A percentile compares a stretch with the other conserved stretches of the same genome.
phyloP scores from a whole-genome alignment of 35 echinoderm and acorn worm genomes.

The Lytechinus variegatus region DNA sequence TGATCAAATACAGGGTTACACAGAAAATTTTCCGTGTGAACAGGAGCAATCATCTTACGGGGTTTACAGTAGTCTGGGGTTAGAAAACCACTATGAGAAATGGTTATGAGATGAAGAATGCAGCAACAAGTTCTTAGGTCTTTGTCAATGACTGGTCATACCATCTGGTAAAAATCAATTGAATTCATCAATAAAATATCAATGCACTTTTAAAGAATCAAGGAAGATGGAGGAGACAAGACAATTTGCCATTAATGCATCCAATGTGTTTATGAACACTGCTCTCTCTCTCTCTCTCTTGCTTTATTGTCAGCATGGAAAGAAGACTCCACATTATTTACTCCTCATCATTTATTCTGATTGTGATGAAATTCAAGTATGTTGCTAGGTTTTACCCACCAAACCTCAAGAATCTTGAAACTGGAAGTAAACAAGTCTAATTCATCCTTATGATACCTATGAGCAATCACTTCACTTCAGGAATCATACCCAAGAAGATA shows the following conservation, averaged over 20 bases:
- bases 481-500: background rate
- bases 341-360: background rate
- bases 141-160: background rate
- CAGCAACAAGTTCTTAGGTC: background rate
- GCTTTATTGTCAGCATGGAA: background rate
- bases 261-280: slow-evolving; percentile 2
- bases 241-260: background rate
- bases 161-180: background rate
- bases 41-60: no score
- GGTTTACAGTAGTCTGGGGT: no score
- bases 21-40: no score
- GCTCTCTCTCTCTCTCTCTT: background rate
- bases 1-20: no score
- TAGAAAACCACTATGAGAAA: no score
- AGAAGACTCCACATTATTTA: background rate
- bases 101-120: background rate
- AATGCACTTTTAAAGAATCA: background rate
- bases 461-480: background rate
- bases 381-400: background rate
- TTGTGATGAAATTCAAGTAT: background rate
- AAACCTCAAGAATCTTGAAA: background rate
- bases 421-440: background rate
- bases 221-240: background rate
- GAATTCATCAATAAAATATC: background rate
- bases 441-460: background rate